Percentiles rank a stretch among this genome's conserved stretches.
Evolutionary conservation across 2,113 vertebrate genomes (phyloP).

Genomic region (Heterotilapia buettikoferi): DNA sequence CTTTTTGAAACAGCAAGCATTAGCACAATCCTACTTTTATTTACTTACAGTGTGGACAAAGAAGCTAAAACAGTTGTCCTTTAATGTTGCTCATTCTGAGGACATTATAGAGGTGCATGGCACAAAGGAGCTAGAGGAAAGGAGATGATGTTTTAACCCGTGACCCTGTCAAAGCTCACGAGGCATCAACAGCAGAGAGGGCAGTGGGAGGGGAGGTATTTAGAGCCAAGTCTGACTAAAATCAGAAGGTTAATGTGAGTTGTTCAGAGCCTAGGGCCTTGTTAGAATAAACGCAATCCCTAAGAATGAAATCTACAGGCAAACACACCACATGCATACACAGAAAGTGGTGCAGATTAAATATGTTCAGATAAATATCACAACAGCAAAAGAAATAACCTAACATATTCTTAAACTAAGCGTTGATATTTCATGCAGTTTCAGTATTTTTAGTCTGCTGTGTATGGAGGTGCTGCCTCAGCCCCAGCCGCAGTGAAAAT

Average conservation of each 20-base stretch:
- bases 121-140: neutral
- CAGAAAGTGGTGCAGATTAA: neutral
- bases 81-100: neutral
- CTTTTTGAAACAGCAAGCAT: neutral
- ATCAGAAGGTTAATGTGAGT: slow-evolving; percentile 42
- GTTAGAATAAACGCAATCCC: neutral
- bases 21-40: neutral
- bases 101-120: neutral
- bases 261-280: neutral
- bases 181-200: slow-evolving; percentile 7
- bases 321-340: neutral
- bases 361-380: neutral
- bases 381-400: neutral
- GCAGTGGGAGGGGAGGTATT: neutral
- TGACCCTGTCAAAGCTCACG: neutral
- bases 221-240: neutral
- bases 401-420: neutral
- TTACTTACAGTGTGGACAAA: neutral
- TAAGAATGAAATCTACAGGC: neutral
- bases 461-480: neutral
- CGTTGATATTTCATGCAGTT: neutral
- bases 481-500: neutral
- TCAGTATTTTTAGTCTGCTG: neutral
- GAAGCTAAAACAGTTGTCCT: neutral
- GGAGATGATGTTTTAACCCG: neutral